phyloP scores from a whole-genome alignment of 2,888 invertebrate species.

The Folsomia manolachei region DNA sequence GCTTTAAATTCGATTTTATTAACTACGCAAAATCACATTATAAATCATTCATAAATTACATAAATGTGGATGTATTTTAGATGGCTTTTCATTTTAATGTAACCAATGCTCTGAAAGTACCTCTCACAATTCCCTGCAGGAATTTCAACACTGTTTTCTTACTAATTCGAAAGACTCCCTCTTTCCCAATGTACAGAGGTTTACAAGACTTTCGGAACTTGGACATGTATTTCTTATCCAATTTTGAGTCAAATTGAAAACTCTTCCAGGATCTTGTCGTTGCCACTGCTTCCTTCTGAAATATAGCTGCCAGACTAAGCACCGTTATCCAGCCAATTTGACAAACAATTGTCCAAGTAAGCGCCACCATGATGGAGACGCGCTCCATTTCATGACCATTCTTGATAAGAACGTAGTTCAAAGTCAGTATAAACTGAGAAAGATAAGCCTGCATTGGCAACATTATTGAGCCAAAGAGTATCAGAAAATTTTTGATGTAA shows the following conservation, averaged over 20 bases:
- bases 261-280: neutral
- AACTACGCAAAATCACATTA: no score
- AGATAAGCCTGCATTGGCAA: neutral
- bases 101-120: constrained; percentile 4
- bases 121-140: constrained; percentile 12
- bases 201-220: constrained; percentile 3
- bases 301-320: neutral
- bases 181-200: neutral
- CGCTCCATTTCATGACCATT: neutral
- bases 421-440: neutral
- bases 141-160: no score
- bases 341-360: neutral
- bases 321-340: neutral
- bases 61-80: no score
- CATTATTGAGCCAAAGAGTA: neutral
- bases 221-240: neutral
- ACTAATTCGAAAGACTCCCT: constrained; percentile 1
- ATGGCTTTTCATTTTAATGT: neutral
- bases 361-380: neutral
- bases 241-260: neutral
- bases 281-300: neutral
- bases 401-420: neutral
- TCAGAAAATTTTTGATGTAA: neutral
- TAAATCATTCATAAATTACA: no score
- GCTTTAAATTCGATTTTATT: no score